phyloP scores from a whole-genome alignment of 2,888 invertebrate species.

The Exocentrus adspersus region DNA sequence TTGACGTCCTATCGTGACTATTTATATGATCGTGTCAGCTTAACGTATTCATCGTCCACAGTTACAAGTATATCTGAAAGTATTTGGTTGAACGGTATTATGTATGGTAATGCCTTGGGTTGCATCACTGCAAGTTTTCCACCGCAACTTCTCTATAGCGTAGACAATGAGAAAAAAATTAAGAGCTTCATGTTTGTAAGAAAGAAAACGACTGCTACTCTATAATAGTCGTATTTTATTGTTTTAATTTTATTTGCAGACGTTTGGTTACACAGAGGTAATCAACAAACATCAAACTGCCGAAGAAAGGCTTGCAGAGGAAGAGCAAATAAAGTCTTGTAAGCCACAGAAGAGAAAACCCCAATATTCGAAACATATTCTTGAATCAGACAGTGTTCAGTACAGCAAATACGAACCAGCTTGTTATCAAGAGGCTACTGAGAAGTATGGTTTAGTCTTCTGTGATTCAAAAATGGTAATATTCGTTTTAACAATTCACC shows the following conservation, averaged over 20 bases:
- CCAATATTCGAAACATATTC: constrained; percentile 2
- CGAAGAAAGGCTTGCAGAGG: constrained; percentile 39
- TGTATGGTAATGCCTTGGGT: constrained; percentile 66
- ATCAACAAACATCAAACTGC: constrained; percentile 47
- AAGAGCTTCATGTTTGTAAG: constrained; percentile 47
- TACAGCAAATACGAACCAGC: constrained; percentile 59
- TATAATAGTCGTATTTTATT: too few species aligned
- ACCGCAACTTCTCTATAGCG: constrained; percentile 58
- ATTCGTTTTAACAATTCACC: not conserved
- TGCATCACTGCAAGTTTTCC: constrained; percentile 65
- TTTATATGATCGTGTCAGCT: constrained; percentile 51
- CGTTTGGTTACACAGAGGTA: constrained; percentile 52
- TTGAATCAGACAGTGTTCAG: constrained; percentile 28
- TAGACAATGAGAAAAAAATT: constrained; percentile 56
- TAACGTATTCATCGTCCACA: constrained; percentile 59
- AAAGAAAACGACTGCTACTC: not conserved
- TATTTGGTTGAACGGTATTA: constrained; percentile 66
- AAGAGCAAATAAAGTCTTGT: constrained; percentile 34
- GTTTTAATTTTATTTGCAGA: constrained; percentile 45
- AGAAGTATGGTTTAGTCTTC: constrained; percentile 66
- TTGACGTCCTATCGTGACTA: constrained; percentile 38
- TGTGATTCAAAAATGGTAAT: constrained; percentile 57
- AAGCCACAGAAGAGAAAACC: constrained; percentile 22
- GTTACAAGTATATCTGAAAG: constrained; percentile 61
- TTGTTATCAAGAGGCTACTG: constrained; percentile 63